Evolutionary conservation across 2,888 invertebrate species (phyloP), one percentile per base, ranked within the genome.

Genomic region (Perizoma flavofasciatum): DNA sequence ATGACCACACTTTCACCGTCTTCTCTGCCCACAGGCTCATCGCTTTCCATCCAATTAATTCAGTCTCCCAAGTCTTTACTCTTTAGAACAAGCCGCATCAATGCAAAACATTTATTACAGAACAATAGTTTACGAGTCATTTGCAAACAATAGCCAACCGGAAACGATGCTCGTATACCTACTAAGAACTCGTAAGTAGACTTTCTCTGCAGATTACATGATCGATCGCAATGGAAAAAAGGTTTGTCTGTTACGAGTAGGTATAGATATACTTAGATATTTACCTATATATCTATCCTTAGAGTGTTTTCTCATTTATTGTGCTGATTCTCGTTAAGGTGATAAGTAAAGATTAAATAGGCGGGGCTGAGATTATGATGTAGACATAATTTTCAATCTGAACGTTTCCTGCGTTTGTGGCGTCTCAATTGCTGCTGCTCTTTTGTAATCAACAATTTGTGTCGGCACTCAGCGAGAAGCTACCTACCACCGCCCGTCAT

Each of bases 401-500:
- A 70, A 68, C 77, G 75, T 78, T 88, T 90, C 89, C 90, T 89
- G 89, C 83, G 81, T 65, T 77, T 77, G 81, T 85, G 85, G 88
- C 88, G 83, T 85, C 86, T 89, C 89, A 90, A 90, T 90, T 88
- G 89, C 82, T 88, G 89, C 82, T 87, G 87, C 88, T 90, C 91
- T 90, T 91, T 90, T 90, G 89, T 90, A 89, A 90, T 89, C 88
- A 87, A 82, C 88, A 85, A 89, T 88, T 86, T 89, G 88, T 87
- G 84, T 82, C 83, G 82, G 80, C 83, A 84, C 81, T 82, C 82
- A 72, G 74, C 78, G 79, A 79, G 78, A 79, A 75, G 80, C 85
- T 81, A 81, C 87, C 81, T 22, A 22, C 22, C 22, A 3, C 22
- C 22, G 22, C 78, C 74, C 79, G 70, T 71, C 83, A 85, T 85